Evolutionary conservation across 2,113 vertebrate genomes (phyloP), one percentile per base, ranked within the genome.

Genomic region (Bufo bufo): DNA sequence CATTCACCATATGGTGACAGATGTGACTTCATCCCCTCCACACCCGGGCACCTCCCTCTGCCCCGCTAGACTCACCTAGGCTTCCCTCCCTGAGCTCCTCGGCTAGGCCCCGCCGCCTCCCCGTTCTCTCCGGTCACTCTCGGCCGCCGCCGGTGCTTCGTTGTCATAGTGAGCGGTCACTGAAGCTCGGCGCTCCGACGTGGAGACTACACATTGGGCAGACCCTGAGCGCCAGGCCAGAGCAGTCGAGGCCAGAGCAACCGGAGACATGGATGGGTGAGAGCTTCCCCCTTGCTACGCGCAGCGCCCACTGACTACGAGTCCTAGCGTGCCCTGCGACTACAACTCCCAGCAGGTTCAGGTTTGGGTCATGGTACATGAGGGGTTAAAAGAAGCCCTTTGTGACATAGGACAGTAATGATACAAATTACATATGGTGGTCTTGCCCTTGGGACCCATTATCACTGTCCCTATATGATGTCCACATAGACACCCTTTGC

Each of bases 221-320:
- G 84, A 43, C 52, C 20, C 19, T 3, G 13, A 2, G 58, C 1
- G 72, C 43, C 13, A 3, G n/a, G 11, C 0, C 0, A 0, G 0
- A 74, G 19, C 8, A 23, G 0, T 12, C 56, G 63, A 1, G 3
- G 0, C 0, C 54, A 2, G 52, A 72, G 23, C 33, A 56, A 59
- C 75, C 61, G 75, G 9, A 47, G 47, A 43, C 74, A 86, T 69
- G 85, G 85, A 66, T 75, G 50, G 85, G 85, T 86, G 58, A 86
- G 85, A 52, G 59, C 84, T 56, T 43, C 7, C 13, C 16, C 23
- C 0, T 6, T 12, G 49, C 65, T 49, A 65, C 6, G 7, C 0
- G 69, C 69, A 12, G 6, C 69, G 1, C 11, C 23, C 10, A 33
- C 33, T 33, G 10, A 56, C 45, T 72, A 84, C 0, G 14, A 43